Base-by-base conservation (phyloP, 2,888 invertebrate genomes). In the Acronicta alni region DNA sequence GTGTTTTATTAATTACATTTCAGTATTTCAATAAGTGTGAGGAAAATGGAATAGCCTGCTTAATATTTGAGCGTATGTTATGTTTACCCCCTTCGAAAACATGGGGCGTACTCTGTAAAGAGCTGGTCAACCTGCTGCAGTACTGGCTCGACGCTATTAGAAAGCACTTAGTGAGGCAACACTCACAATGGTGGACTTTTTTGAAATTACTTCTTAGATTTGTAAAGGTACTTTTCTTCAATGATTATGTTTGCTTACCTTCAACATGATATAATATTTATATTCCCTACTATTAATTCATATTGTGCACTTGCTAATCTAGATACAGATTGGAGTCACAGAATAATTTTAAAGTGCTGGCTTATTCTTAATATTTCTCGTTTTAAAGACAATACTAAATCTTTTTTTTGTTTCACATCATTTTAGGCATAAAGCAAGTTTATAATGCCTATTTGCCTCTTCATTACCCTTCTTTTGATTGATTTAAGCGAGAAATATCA, bases 101-200 rank as follows among this genome's bases (percentile, higher is more conserved):
- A 39, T 92, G 91, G 92, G 72, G 75, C 17, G 68, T 88, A 1
- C 74, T 91, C 3, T 86, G 87, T 5, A 87, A 85, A 49, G 89
- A 92, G 39, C 42, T 92, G 18, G 78, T 90, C 10, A 68, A 53
- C 6, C 51, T 89, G 14, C 65, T 92, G 18, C 84, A 88, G 54
- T 92, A 88, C 72, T 92, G 92, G 92, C 73, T 92, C 0, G 86
- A 89, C 41, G 87, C 87, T 37, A 54, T 90, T 10, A 81, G 86
- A 26, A 89, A 87, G 57, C 85, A 89, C 65, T 74, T 90, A 14
- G 83, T 89, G 18, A 68, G 72, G 18, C 83, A 87, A 42, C 86
- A 80, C 53, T 63, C 51, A 2, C 73, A 81, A 48, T 92, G 91
- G 92, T 92, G 92, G 92, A 77, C 57, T 5, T 92, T 92, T 74